These are phyloP conservation scores for Anhinga rufa DNA, from an alignment of 2,113 vertebrate species.

Conservation along the genomic window DNA sequence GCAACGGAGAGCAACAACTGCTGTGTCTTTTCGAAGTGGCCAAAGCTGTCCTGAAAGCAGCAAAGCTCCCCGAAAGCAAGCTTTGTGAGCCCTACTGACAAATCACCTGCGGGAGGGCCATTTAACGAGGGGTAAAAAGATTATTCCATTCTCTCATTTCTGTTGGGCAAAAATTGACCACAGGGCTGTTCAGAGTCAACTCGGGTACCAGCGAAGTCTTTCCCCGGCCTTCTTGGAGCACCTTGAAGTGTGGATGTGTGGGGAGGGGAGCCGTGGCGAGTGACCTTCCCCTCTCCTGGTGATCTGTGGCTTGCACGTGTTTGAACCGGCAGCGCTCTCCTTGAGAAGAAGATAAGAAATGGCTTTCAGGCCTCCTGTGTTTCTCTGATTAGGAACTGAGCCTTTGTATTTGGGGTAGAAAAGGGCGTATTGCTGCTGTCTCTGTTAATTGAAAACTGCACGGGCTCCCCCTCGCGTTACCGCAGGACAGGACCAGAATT, in stretches of 20 bases:
- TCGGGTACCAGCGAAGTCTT: background rate
- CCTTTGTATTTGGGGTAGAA: background rate
- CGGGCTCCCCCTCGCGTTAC: constrained; percentile 20
- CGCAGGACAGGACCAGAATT: background rate
- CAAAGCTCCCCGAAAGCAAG: background rate
- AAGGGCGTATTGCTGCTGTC: rapidly evolving
- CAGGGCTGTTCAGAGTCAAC: background rate
- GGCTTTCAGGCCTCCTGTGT: background rate
- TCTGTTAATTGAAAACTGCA: background rate
- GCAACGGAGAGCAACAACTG: background rate
- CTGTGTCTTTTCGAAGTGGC: background rate
- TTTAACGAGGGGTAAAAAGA: background rate
- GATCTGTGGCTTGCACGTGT: background rate
- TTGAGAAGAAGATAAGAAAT: background rate
- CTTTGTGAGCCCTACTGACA: background rate
- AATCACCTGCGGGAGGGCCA: background rate
- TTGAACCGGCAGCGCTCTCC: background rate
- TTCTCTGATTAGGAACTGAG: background rate
- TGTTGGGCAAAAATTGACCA: background rate
- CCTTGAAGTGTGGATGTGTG: background rate
- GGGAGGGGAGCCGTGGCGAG: background rate
- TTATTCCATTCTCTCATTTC: background rate
- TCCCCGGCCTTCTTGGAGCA: background rate
- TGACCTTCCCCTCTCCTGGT: background rate
- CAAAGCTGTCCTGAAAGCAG: background rate